Conservation (phyloP, 2,797 vertebrate species). For the Channallabes apus region DNA sequence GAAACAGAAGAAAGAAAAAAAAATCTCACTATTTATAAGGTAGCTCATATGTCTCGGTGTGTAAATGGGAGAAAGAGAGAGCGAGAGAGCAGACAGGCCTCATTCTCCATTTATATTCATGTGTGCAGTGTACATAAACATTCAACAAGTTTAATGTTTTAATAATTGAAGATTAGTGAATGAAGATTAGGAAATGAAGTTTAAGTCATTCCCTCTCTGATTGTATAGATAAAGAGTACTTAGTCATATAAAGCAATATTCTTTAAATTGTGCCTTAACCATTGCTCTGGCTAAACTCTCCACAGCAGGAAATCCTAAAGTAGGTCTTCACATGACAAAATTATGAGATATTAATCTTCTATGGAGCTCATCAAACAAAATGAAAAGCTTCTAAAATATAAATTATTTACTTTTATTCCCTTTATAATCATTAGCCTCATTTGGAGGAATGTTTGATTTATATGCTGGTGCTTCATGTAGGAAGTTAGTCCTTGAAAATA, state of each 20-base stretch:
- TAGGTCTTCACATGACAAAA: slow-evolving; percentile 12
- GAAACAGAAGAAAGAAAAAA: background rate
- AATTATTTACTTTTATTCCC: slow-evolving; percentile 18
- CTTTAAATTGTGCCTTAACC: background rate
- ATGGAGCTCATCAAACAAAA: slow-evolving; percentile 13
- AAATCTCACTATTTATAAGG: background rate
- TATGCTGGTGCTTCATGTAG: background rate
- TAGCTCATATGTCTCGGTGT: background rate
- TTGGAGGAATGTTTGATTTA: slow-evolving; percentile 5
- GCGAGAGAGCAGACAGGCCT: background rate
- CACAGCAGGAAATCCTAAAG: slow-evolving; percentile 1
- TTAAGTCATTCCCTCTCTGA: background rate
- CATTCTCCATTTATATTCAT: background rate
- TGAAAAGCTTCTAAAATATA: slow-evolving; percentile 10
- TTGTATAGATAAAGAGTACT: background rate
- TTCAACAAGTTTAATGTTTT: background rate
- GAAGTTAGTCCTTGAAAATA: background rate
- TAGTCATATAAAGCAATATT: background rate
- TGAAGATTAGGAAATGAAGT: too few relatives aligned
- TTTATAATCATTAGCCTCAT: slow-evolving; percentile 13
- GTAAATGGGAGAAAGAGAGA: background rate
- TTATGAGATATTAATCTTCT: slow-evolving; percentile 6
- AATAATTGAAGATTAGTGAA: background rate
- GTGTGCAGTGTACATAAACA: background rate
- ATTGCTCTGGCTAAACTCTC: background rate